These are phyloP conservation scores for Tragopan temminckii DNA, from an alignment of 2,797 vertebrate species.

Conservation along the genomic window DNA sequence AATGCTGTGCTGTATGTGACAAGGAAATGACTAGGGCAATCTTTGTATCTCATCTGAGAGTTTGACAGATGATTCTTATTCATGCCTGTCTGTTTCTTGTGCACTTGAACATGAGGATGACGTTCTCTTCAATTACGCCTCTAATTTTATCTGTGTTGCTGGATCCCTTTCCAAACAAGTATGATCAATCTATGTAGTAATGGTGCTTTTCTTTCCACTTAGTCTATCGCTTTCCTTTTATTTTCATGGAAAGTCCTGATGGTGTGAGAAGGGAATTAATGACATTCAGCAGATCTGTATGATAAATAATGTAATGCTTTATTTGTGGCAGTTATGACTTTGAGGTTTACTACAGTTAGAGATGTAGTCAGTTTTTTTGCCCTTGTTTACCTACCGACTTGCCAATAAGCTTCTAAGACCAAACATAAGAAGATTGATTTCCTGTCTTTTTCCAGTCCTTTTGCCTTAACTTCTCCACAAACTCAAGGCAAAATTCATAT, in stretches of 20 bases:
- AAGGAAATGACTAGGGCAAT: neutral
- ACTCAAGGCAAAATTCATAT: neutral
- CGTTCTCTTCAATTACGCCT: neutral
- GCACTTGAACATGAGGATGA: rapidly evolving
- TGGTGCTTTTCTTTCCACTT: neutral
- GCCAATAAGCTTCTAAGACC: neutral
- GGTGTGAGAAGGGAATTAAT: neutral
- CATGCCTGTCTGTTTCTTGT: neutral
- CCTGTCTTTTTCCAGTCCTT: neutral
- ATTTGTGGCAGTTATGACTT: neutral
- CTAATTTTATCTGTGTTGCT: neutral
- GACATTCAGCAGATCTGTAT: neutral
- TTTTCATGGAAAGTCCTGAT: neutral
- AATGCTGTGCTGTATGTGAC: neutral
- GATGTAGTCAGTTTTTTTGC: neutral
- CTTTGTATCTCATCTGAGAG: neutral
- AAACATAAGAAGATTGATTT: neutral
- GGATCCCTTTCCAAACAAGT: neutral
- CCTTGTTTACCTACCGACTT: neutral
- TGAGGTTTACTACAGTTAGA: neutral
- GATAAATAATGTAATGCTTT: conserved; percentile 3
- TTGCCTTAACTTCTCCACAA: neutral
- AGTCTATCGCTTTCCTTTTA: neutral
- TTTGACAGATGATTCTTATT: neutral
- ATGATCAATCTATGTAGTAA: neutral